phyloP scores from a whole-genome alignment of 1,140 invertebrate species.

The Lepidostoma basale region DNA sequence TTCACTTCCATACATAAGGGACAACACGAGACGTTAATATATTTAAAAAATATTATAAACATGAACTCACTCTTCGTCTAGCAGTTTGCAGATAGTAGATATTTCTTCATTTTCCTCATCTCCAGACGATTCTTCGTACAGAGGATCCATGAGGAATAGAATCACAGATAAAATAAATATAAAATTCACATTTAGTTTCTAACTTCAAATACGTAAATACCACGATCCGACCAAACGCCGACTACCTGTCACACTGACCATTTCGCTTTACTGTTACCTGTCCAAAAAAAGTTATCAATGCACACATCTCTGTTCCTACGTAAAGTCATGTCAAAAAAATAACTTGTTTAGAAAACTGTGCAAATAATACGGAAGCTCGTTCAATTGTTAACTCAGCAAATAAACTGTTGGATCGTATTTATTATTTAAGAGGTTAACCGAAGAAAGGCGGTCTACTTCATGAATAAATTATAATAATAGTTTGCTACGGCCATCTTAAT shows the following conservation, averaged over 20 bases:
- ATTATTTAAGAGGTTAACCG: too few relatives aligned
- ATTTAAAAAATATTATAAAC: too few relatives aligned
- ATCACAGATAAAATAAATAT: neutral
- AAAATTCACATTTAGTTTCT: neutral
- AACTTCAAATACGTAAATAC: neutral
- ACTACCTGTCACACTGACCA: neutral
- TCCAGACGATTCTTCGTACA: conserved; percentile 9
- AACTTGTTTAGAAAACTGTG: neutral
- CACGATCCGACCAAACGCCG: neutral
- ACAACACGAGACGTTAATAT: too few relatives aligned
- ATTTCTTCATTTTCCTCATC: conserved; percentile 25
- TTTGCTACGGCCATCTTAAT: too few relatives aligned
- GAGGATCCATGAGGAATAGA: neutral
- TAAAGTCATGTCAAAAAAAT: neutral
- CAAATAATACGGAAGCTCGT: neutral
- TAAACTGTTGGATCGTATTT: too few relatives aligned
- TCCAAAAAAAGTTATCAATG: neutral
- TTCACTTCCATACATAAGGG: too few relatives aligned
- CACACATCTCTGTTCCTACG: neutral
- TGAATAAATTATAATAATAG: too few relatives aligned
- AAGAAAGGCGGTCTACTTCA: too few relatives aligned
- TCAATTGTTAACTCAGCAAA: neutral
- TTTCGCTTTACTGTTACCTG: neutral
- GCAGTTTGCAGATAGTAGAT: conserved; percentile 16
- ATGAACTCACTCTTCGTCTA: conserved; percentile 20